phyloP scores from a whole-genome alignment of 2,888 invertebrate genomes.

The Lasioglossum villosulum region DNA sequence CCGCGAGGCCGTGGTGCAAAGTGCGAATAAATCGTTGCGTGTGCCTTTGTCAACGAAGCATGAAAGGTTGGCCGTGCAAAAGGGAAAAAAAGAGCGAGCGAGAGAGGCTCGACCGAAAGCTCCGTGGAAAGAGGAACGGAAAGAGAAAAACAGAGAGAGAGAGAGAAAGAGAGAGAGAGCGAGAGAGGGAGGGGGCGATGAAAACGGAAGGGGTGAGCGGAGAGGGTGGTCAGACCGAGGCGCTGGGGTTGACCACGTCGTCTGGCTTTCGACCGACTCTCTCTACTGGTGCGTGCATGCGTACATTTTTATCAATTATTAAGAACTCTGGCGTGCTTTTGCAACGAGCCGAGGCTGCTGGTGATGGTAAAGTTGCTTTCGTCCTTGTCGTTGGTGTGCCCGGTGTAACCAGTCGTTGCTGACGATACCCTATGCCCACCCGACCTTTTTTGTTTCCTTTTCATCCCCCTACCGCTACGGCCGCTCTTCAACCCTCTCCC shows the following conservation, averaged over 20 bases:
- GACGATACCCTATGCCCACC: conserved; percentile 71
- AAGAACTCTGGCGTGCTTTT: conserved; percentile 79
- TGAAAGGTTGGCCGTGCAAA: conserved; percentile 53
- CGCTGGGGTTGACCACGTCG: conserved; percentile 60
- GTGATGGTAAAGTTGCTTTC: conserved; percentile 59
- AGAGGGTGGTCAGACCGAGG: conserved; percentile 32
- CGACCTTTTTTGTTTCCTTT: conserved; percentile 49
- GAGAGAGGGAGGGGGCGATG: not conserved
- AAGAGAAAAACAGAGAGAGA: conserved; percentile 8
- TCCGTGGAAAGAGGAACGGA: not conserved
- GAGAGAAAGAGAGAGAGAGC: not conserved
- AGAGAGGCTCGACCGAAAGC: conserved; percentile 13
- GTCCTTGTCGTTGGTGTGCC: conserved; percentile 64
- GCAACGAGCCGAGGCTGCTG: conserved; percentile 38
- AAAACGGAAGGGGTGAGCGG: conserved; percentile 17
- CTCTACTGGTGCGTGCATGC: conserved; percentile 69
- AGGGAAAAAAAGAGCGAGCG: conserved; percentile 33
- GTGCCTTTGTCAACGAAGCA: conserved; percentile 79
- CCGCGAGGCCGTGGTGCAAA: conserved; percentile 78
- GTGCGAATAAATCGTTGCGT: conserved; percentile 83
- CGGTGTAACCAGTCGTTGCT: conserved; percentile 56
- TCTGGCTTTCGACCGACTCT: conserved; percentile 64
- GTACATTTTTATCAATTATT: conserved; percentile 85
- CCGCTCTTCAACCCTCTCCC: not conserved
- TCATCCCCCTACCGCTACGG: conserved; percentile 10